These are phyloP conservation scores for Harpagus bidentatus DNA, from an alignment of 2,113 vertebrate genomes.

Conservation along the genomic window DNA sequence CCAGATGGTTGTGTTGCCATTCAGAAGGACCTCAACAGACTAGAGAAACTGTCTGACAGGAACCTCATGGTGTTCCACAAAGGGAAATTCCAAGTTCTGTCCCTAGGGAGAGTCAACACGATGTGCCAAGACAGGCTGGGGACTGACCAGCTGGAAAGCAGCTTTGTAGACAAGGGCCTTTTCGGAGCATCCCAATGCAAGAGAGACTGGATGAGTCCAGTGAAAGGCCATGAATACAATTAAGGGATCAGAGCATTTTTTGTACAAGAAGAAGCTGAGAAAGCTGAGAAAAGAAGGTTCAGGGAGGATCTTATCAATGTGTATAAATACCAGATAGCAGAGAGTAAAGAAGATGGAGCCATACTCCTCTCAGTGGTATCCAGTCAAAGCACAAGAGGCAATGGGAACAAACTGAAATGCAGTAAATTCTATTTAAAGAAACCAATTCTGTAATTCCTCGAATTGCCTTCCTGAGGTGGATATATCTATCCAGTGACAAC, in stretches of 20 bases:
- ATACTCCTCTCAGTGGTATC: background rate
- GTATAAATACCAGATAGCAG: background rate
- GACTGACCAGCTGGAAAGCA: background rate
- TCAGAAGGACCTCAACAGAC: background rate
- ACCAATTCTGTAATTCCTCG: background rate
- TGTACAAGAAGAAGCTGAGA: background rate
- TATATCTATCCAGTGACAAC: background rate
- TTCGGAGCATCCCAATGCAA: fast-evolving
- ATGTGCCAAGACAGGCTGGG: background rate
- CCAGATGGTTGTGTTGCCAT: background rate
- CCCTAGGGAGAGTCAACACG: background rate
- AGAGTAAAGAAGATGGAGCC: background rate
- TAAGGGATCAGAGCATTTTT: background rate
- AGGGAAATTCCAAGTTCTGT: background rate
- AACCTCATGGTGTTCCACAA: background rate
- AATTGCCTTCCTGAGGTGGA: background rate
- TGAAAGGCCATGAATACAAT: background rate
- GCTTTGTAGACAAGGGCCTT: background rate
- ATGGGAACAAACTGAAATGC: background rate
- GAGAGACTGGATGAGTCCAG: background rate
- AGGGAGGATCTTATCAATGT: background rate
- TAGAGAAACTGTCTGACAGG: background rate
- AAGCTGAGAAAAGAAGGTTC: background rate
- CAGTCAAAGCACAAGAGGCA: background rate
- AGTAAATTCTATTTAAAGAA: background rate